These are phyloP conservation scores for Cantharis nigra DNA, from an alignment of 2,888 invertebrate genomes.

Conservation along the genomic window DNA sequence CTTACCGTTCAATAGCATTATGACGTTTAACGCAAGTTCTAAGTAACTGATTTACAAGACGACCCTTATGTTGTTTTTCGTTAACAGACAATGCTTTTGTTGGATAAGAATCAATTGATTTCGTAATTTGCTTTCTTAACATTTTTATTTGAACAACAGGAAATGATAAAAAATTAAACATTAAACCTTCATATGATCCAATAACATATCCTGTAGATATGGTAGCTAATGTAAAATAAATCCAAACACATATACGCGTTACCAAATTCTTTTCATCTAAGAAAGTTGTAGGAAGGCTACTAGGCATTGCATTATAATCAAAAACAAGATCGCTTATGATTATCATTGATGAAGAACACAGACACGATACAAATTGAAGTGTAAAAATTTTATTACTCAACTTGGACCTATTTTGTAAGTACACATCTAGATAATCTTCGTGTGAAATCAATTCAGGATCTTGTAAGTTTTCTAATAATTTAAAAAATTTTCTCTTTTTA, in stretches of 20 bases:
- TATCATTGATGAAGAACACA: background rate
- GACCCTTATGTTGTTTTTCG: background rate
- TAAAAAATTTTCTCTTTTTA: background rate
- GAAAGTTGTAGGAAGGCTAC: background rate
- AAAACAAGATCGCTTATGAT: background rate
- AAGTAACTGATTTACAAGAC: background rate
- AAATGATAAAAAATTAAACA: background rate
- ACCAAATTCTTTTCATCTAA: background rate
- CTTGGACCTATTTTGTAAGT: background rate
- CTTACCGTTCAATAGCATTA: background rate
- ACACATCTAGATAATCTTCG: background rate
- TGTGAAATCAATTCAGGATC: too few species aligned
- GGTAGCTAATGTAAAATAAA: background rate
- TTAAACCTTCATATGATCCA: background rate
- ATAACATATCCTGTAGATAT: background rate
- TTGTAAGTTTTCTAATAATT: background rate
- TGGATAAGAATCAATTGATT: background rate
- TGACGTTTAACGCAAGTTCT: background rate
- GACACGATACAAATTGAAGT: background rate
- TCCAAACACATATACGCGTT: background rate
- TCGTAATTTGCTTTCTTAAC: background rate
- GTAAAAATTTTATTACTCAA: background rate
- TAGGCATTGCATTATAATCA: background rate
- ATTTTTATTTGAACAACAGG: background rate
- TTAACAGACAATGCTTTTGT: background rate